phyloP scores from a whole-genome alignment of 2,797 vertebrate genomes.

The Arrhamphus sclerolepis region DNA sequence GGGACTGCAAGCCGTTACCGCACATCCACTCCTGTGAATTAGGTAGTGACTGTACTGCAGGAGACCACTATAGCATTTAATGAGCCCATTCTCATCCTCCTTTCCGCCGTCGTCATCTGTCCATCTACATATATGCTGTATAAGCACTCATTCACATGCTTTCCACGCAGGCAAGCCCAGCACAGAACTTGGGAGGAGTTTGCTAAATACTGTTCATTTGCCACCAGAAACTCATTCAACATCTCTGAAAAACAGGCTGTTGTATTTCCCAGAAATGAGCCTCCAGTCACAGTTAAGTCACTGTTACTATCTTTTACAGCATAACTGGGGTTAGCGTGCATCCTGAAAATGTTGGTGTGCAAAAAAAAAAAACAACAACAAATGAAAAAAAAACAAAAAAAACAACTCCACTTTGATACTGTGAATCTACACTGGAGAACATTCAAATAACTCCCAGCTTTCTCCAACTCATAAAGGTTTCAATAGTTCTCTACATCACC shows the following conservation, averaged over 20 bases:
- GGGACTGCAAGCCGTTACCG: slow-evolving; percentile 51
- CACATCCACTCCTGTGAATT: slow-evolving; percentile 67
- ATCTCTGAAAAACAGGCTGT: slow-evolving; percentile 42
- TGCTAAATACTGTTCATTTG: slow-evolving; percentile 51
- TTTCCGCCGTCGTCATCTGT: slow-evolving; percentile 67
- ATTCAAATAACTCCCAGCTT: slow-evolving; percentile 32
- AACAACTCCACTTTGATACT: slow-evolving; percentile 39
- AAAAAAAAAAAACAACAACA: background rate
- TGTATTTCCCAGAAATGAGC: slow-evolving; percentile 40
- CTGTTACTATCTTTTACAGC: slow-evolving; percentile 15
- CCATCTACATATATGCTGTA: slow-evolving; percentile 54
- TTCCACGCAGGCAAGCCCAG: slow-evolving; percentile 55
- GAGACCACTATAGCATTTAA: slow-evolving; percentile 79
- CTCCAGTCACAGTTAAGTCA: slow-evolving; percentile 30
- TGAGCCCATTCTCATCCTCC: slow-evolving; percentile 62
- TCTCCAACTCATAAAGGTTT: slow-evolving; percentile 44
- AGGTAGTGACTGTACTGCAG: slow-evolving; percentile 66
- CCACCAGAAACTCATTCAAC: slow-evolving; percentile 41
- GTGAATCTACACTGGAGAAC: slow-evolving; percentile 43
- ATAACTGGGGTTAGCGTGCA: slow-evolving; percentile 20
- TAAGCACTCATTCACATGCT: slow-evolving; percentile 64
- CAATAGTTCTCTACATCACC: slow-evolving; percentile 45
- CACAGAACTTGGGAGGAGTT: slow-evolving; percentile 52
- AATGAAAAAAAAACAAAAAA: no score
- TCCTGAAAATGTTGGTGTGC: slow-evolving; percentile 24